These are phyloP conservation scores for Cavia aperea DNA, from an alignment of 2,113 vertebrate genomes.

Conservation along the genomic window DNA sequence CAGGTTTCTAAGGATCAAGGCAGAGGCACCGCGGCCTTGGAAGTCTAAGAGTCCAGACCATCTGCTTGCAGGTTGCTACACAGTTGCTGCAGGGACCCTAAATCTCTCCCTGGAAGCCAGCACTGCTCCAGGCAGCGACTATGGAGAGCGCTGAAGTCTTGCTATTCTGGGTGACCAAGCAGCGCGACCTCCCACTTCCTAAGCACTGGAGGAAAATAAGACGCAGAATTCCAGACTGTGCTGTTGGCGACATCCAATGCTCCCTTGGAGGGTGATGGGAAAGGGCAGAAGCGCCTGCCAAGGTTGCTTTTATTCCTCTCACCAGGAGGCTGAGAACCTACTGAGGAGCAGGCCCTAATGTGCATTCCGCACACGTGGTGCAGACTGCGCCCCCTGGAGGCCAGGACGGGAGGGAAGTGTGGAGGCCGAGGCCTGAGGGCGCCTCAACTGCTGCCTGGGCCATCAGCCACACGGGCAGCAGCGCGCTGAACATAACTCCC, in stretches of 20 bases:
- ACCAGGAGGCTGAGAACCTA: accelerated
- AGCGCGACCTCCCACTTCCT: neutral
- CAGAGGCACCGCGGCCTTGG: accelerated
- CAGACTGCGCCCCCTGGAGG: neutral
- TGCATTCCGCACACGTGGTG: accelerated
- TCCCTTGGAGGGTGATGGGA: accelerated
- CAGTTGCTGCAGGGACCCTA: neutral
- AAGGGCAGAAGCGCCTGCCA: neutral
- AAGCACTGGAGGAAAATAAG: neutral
- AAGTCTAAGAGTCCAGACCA: neutral
- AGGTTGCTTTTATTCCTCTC: neutral
- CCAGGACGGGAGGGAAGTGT: accelerated
- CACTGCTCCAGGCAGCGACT: accelerated
- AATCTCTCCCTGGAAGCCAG: neutral
- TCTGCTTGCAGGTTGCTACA: accelerated
- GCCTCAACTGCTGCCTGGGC: neutral
- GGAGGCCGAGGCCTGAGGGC: neutral
- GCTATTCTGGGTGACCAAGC: too few species aligned
- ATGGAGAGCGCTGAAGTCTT: accelerated
- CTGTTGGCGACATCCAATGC: accelerated
- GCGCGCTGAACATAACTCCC: neutral
- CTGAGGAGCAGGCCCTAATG: accelerated
- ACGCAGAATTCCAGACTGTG: neutral
- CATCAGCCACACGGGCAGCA: neutral
- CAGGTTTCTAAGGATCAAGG: neutral